Percentiles rank a stretch among this genome's conserved stretches.
These are phyloP conservation scores for Hassar affinis DNA, from an alignment of 2,113 vertebrate genomes.

Conservation along the genomic window DNA sequence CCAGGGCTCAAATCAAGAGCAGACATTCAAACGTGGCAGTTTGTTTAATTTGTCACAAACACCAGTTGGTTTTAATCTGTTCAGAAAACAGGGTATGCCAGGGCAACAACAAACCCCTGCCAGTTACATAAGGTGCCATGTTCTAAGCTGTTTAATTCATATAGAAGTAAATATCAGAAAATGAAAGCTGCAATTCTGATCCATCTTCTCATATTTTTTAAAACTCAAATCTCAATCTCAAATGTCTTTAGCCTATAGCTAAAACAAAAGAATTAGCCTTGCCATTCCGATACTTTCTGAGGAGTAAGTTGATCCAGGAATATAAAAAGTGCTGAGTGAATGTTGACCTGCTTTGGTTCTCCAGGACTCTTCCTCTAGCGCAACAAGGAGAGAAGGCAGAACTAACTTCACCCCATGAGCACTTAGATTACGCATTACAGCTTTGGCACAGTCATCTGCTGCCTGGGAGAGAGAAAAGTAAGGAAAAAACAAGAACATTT, in stretches of 20 bases:
- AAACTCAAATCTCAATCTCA: background rate
- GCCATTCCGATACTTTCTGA: background rate
- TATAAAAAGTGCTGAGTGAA: background rate
- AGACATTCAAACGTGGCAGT: no score
- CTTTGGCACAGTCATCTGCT: slow-evolving; percentile 98
- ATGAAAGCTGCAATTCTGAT: background rate
- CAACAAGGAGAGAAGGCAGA: slow-evolving; percentile 90
- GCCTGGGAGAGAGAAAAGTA: slow-evolving; percentile 71
- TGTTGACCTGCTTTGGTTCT: slow-evolving; percentile 92
- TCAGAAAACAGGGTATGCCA: background rate
- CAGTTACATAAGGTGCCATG: background rate
- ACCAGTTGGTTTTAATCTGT: background rate
- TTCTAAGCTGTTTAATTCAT: background rate
- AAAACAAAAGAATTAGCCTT: background rate
- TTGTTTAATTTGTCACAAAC: no score
- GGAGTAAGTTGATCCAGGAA: background rate
- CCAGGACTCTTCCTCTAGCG: slow-evolving; percentile 97
- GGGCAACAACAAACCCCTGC: background rate
- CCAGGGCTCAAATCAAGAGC: background rate
- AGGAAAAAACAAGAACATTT: background rate
- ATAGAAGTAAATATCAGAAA: background rate
- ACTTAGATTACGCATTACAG: slow-evolving; percentile 97
- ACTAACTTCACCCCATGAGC: slow-evolving; percentile 97
- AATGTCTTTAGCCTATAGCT: background rate
- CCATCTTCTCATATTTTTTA: background rate